These are phyloP conservation scores for Orthosia gracilis DNA, from an alignment of 2,888 invertebrate species.

Conservation along the genomic window DNA sequence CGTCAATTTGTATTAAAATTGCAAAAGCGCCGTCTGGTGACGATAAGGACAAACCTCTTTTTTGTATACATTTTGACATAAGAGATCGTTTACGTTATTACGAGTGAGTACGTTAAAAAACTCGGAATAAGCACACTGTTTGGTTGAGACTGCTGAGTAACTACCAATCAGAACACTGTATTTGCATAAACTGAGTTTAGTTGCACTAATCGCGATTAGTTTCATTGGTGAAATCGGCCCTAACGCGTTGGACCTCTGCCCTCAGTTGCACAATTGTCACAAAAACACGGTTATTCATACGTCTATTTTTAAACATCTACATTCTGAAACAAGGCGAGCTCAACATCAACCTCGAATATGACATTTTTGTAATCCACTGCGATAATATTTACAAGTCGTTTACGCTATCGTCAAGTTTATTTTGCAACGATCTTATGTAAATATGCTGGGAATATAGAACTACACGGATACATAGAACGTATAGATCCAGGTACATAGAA, in stretches of 20 bases:
- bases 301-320: slow-evolving; percentile 52
- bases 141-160: no score
- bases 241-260: slow-evolving; percentile 61
- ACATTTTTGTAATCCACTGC: slow-evolving; percentile 48
- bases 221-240: no score
- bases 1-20: no score
- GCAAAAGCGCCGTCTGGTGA: no score
- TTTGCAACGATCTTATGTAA: slow-evolving; percentile 41
- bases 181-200: no score
- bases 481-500: slow-evolving; percentile 32
- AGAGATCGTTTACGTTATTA: no score
- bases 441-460: slow-evolving; percentile 26
- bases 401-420: slow-evolving; percentile 46
- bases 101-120: no score
- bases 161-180: no score
- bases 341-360: slow-evolving; percentile 37
- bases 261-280: slow-evolving; percentile 68
- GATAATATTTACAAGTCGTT: slow-evolving; percentile 56
- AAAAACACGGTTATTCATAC: slow-evolving; percentile 63
- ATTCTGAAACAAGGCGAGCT: slow-evolving; percentile 48
- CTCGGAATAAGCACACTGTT: no score
- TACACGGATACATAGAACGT: slow-evolving; percentile 1
- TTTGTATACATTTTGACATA: no score
- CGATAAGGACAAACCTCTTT: no score
- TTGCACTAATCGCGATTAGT: no score